These are phyloP conservation scores for Rhadina sibilatrix DNA, from an alignment of 2,113 vertebrate genomes.

Conservation along the genomic window DNA sequence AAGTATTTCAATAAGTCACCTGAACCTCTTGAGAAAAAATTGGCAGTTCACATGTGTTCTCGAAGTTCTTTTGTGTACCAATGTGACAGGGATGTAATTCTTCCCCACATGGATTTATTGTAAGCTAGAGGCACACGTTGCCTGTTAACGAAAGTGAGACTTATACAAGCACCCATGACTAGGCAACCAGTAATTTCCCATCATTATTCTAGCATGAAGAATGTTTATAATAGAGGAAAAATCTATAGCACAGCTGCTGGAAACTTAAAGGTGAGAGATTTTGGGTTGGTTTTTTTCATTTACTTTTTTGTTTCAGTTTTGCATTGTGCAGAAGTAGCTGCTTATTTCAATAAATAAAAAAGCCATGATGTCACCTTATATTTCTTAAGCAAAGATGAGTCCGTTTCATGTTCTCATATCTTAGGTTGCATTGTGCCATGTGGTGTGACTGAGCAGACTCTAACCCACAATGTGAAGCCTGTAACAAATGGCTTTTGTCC, in stretches of 20 bases:
- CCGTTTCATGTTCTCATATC: neutral
- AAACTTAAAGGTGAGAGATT: neutral
- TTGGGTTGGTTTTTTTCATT: neutral
- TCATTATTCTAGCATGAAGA: neutral
- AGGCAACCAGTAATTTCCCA: neutral
- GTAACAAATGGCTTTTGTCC: neutral
- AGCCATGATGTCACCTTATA: neutral
- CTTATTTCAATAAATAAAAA: neutral
- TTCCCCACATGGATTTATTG: neutral
- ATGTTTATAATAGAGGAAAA: neutral
- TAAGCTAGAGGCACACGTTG: neutral
- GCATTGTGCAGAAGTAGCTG: neutral
- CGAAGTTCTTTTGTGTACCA: neutral
- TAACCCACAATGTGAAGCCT: neutral
- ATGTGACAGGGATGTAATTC: neutral
- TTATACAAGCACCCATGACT: neutral
- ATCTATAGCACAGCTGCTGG: neutral
- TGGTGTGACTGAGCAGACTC: neutral
- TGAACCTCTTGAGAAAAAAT: neutral
- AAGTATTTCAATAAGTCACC: conserved; percentile 14
- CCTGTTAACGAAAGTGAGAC: neutral
- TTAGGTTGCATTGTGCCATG: neutral
- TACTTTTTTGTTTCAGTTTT: neutral
- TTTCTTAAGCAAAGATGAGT: neutral
- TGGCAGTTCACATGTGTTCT: neutral